Evolutionary conservation across 1,140 invertebrate species (phyloP), one percentile per base, ranked within the genome.

Genomic region (Alviniconcha marisindica): DNA sequence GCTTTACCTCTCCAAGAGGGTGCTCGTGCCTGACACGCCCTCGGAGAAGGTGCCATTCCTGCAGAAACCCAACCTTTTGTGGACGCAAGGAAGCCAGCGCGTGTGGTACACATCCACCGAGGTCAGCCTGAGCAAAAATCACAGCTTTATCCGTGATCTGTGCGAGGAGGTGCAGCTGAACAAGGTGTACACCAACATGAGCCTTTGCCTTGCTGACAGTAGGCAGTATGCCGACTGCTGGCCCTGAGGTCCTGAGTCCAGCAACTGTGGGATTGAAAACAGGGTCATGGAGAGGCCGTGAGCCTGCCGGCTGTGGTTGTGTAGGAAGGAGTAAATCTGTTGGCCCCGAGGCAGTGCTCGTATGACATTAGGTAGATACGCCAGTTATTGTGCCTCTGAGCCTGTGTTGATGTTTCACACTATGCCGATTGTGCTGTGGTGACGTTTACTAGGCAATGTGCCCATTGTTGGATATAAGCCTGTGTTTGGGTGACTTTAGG

Each of bases 181-280:
- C 24, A 44, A 63, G 54, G 51, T 42, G 5, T 85, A 85, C 73
- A 85, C 84, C 36, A 85, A 85, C 79, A 80, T 66, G 60, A 80
- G 78, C 31, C 40, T 80, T 14, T 66, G 56, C 38, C n/a, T 80
- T 36, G 56, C 56, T 4, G 78, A 80, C 38, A 21, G 33, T 24
- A 66, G 5, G 14, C 36, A 66, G 56, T 44, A 66, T 36, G 2
- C n/a, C 24, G 60, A 63, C 3, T 80, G 78, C 28, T 82, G 73
- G 69, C 73, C 73, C 2, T 33, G 28, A 76, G n/a, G 24, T 74
- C 0, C n/a, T 12, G 63, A 14, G 10, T 69, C 33, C 15, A 69
- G 28, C 63, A 69, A 69, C 10, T 21, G 14, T 69, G 63, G 48
- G 12, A 12, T 21, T 51, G 12, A 51, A 1, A 12, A 51, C 48